Base-by-base conservation (phyloP, 2,888 invertebrate genomes). In the Ptycholaimellus sp. region DNA sequence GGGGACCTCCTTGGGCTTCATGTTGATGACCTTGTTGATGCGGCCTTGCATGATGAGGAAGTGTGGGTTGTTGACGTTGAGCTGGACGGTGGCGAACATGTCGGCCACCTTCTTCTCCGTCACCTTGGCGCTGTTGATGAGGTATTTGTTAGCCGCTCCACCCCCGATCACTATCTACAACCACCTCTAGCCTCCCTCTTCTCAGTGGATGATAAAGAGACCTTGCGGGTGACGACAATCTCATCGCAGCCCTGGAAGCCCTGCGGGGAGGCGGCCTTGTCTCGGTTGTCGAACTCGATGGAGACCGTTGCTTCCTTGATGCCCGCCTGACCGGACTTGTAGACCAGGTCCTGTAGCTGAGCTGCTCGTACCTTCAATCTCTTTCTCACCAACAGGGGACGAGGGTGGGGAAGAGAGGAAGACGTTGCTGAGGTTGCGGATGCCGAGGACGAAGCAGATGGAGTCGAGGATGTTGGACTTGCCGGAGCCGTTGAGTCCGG, bases 1-100 rank as follows among this genome's bases (percentile, higher is more conserved):
- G 23, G 13, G 56, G 60, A 81, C 81, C 70, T 96, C 93, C 31
- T 73, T 71, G 0, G 96, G 87, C 57, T 90, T 96, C 93, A 96
- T 96, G 59, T 85, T 93, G 20, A 96, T 66, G 2, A 99, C 93
- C 67, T 96, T 93, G 2, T 93, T 93, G 47, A 96, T 87, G 45
- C 85, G 71, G 0, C 96, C 96, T 68, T 96, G 96, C 93, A 96
- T 93, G 53, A 99, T 96, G 25, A 96, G 70, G 29, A 63, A 93
- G 60, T 96, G 90, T 0, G 96, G 96, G 65, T 96, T 96, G 64
- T 96, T 96, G 2, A 99, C 83, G 56, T 99, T 99, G 28, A 96
- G 66, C 57, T 90, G 87, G 5, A 96, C 76, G 0, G 87, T 83
- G 51, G 83, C 80, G 62, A 96, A 96, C 56, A 99, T 66, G 61